Evolutionary conservation across 2,797 vertebrate genomes (phyloP).

Genomic region (Silurus aristotelis): DNA sequence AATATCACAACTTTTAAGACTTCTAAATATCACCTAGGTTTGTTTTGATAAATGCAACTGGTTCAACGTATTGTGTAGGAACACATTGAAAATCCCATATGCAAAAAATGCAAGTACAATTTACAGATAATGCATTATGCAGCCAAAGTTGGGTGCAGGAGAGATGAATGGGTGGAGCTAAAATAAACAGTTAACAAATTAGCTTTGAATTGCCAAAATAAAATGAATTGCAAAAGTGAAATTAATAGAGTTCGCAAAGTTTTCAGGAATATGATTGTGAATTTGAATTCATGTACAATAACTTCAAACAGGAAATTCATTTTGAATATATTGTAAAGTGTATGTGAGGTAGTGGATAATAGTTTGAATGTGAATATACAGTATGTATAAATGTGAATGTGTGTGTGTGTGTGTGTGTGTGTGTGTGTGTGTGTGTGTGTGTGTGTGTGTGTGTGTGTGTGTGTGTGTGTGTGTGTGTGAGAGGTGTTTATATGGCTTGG

Average conservation of each 20-base stretch:
- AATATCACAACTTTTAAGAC: no score
- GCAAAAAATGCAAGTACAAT: not conserved
- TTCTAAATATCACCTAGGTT: not conserved
- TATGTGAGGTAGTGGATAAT: no score
- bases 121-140: not conserved
- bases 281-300: not conserved
- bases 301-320: not conserved
- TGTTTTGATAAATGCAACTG: not conserved
- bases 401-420: not conserved
- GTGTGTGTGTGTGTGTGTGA: not conserved
- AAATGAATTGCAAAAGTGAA: not conserved
- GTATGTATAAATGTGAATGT: not conserved
- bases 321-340: not conserved
- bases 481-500: not conserved
- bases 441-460: not conserved
- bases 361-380: not conserved
- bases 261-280: not conserved
- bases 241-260: not conserved
- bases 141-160: not conserved
- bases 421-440: not conserved
- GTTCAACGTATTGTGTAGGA: not conserved
- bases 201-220: not conserved
- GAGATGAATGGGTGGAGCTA: not conserved
- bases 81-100: not conserved
- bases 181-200: not conserved